Base-by-base conservation (phyloP, 2,797 vertebrate species). In the Thaleichthys pacificus region DNA sequence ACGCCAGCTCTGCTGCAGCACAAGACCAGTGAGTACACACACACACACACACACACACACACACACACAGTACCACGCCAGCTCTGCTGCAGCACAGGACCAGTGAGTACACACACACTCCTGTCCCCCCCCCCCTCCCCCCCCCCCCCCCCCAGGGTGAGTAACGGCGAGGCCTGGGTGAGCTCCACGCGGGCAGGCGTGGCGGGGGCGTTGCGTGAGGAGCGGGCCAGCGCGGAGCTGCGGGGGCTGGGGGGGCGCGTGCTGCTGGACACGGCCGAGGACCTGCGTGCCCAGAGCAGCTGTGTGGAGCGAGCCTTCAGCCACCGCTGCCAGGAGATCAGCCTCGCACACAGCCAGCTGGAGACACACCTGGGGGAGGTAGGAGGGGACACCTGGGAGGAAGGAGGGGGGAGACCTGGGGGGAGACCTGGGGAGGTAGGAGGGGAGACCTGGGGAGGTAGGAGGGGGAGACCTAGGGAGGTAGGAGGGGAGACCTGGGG, bases 141-240 rank as follows among this genome's bases (percentile, higher is more conserved):
- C 54, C 0, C 38, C 26, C 56, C n/a, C 14, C 28, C n/a, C 38
- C 68, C 5, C 85, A 98, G 97, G 11, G 85, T 94, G 73, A 95
- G 93, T 62, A 94, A 92, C 0, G 88, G 77, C 0, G 85, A 93
- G 22, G 85, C 90, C 0, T 99, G 97, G 96, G 85, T 83, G 42
- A 91, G 89, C 80, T 95, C 95, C 78, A 96, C 92, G 0, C 93
- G 91, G 4, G 93, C 93, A 77, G 96, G 93, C 88, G 85, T 98
- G 66, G 81, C 80, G 2, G 88, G 81, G n/a, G 95, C 95, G 0
- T 74, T 92, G 38, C 88, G 84, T 24, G 95, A 97, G 72, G 91
- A 92, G 1, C 26, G 89, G 82, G 91, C 93, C 1, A 94, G 93
- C 0, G 66, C 66, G 65, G 92, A 88, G 70, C 93, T 99, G 56